These are phyloP conservation scores for Valencia hispanica DNA, from an alignment of 2,797 vertebrate species.

Conservation along the genomic window DNA sequence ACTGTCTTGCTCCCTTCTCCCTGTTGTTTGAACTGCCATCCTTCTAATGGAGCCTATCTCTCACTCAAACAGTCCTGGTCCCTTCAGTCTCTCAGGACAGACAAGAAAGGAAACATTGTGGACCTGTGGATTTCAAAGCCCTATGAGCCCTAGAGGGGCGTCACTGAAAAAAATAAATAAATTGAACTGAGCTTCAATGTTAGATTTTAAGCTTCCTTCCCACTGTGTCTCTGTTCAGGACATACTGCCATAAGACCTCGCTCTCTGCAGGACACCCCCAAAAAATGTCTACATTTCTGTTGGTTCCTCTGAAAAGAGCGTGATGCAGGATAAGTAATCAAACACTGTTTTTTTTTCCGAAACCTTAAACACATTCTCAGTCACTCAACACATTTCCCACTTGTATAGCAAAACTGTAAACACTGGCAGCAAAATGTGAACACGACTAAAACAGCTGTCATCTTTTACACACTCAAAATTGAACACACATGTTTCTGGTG, in stretches of 20 bases:
- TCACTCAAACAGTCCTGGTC: slow-evolving; percentile 60
- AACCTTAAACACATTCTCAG: no score
- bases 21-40: slow-evolving; percentile 63
- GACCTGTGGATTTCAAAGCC: slow-evolving; percentile 62
- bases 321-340: slow-evolving; percentile 37
- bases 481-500: no score
- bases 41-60: slow-evolving; percentile 50
- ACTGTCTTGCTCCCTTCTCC: slow-evolving; percentile 31
- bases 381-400: no score
- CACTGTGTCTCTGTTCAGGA: slow-evolving; percentile 26
- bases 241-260: slow-evolving; percentile 32
- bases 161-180: slow-evolving; percentile 46
- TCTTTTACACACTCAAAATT: no score
- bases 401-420: no score
- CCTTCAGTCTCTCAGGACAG: slow-evolving; percentile 45
- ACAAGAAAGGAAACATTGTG: slow-evolving; percentile 13
- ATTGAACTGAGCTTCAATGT: slow-evolving; percentile 39
- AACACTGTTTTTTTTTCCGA: no score
- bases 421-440: no score
- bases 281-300: slow-evolving; percentile 50
- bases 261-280: slow-evolving; percentile 31
- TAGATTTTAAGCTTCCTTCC: slow-evolving; percentile 41
- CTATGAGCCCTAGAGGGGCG: slow-evolving; percentile 25
- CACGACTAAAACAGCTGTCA: no score
- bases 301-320: slow-evolving; percentile 34